Evolutionary conservation across 2,113 vertebrate species (phyloP).

Genomic region (Ptyas mucosa): DNA sequence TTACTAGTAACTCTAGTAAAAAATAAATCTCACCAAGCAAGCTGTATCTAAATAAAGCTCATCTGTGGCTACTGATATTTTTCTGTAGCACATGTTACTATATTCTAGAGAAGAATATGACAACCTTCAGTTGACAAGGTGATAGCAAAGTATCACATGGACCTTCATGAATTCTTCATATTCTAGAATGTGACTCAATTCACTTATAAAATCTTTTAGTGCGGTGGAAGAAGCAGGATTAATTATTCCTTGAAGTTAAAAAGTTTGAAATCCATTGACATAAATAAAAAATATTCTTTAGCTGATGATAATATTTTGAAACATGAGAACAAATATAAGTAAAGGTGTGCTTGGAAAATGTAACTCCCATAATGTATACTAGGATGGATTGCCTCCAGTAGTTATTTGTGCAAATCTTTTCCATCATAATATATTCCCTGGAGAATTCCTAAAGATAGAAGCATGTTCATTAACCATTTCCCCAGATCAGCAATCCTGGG

Average conservation of each 20-base stretch:
- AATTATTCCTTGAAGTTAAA: not conserved
- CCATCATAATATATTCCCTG: not conserved
- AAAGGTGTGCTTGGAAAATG: not conserved
- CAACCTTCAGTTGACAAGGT: not conserved
- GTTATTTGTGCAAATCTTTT: not conserved
- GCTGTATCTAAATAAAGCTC: not conserved
- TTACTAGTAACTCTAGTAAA: not conserved
- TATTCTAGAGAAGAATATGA: not conserved
- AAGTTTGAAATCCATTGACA: not conserved
- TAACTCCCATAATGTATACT: not conserved
- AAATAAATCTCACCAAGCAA: not conserved
- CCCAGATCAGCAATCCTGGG: not conserved
- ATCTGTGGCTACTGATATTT: not conserved
- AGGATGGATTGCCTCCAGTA: not conserved
- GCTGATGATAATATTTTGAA: not conserved
- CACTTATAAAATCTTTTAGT: not conserved
- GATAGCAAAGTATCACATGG: not conserved
- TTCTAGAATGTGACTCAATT: not conserved
- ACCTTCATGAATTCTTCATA: not conserved
- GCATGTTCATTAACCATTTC: not conserved
- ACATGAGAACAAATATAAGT: not conserved
- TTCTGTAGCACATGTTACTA: not conserved
- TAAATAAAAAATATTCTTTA: not conserved
- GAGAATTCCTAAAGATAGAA: not conserved
- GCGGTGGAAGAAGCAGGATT: not conserved